Evolutionary conservation across 2,888 invertebrate species (phyloP).

Genomic region (Hirtodrosophila histrioides): DNA sequence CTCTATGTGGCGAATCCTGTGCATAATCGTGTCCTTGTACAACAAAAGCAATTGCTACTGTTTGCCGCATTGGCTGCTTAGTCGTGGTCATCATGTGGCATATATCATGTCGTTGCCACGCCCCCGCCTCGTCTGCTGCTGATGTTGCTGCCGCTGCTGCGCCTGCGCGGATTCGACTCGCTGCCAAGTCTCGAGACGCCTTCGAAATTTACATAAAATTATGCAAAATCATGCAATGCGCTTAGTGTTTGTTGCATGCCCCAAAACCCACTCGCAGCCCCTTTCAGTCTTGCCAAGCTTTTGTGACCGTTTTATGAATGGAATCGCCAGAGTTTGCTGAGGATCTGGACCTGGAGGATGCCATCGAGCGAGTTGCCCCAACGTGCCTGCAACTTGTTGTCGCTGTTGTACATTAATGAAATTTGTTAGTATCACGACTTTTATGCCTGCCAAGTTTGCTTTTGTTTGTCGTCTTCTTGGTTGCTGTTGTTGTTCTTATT

Average conservation of each 20-base stretch:
- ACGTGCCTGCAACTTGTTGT: conserved; percentile 74
- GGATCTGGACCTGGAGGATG: conserved; percentile 17
- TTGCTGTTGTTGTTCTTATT: conserved; percentile 31
- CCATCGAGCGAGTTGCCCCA: conserved; percentile 31
- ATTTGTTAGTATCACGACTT: conserved; percentile 83
- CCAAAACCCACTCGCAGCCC: not conserved
- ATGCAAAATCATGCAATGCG: conserved; percentile 80
- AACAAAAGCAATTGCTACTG: conserved; percentile 83
- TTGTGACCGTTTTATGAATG: conserved; percentile 72
- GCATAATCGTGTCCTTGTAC: conserved; percentile 81
- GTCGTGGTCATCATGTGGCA: conserved; percentile 75
- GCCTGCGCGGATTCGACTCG: conserved; percentile 48
- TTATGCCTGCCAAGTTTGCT: conserved; percentile 72
- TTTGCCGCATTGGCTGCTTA: conserved; percentile 72
- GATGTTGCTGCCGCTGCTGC: conserved; percentile 18
- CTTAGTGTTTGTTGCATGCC: conserved; percentile 68
- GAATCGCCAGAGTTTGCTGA: conserved; percentile 57
- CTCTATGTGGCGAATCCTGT: conserved; percentile 45
- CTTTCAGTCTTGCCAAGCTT: conserved; percentile 14
- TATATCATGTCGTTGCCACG: conserved; percentile 78
- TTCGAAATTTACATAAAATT: conserved; percentile 76
- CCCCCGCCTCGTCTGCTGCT: conserved; percentile 52
- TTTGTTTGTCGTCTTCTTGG: conserved; percentile 49
- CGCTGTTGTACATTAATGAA: conserved; percentile 81
- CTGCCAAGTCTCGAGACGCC: conserved; percentile 51